These are phyloP conservation scores for Pluvialis apricaria DNA, from an alignment of 2,113 vertebrate genomes.

Conservation along the genomic window DNA sequence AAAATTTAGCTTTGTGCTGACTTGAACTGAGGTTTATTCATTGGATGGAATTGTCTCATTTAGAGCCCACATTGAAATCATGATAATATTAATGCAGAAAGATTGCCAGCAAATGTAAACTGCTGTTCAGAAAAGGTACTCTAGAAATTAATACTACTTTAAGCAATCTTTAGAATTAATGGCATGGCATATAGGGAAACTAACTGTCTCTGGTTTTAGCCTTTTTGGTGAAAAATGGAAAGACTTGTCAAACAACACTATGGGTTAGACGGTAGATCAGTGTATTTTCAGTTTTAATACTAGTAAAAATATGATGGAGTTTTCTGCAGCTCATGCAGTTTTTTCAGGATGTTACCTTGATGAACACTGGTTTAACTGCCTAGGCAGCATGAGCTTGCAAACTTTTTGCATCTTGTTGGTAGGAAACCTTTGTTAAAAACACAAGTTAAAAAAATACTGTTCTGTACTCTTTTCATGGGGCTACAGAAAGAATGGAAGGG, in stretches of 20 bases:
- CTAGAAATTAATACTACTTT: not conserved
- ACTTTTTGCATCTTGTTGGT: not conserved
- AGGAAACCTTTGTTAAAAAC: not conserved
- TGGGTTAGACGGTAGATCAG: not conserved
- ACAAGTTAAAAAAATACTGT: not conserved
- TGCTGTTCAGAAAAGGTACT: not conserved
- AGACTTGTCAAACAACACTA: not conserved
- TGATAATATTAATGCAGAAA: not conserved
- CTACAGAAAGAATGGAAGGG: not conserved
- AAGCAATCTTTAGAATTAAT: not conserved
- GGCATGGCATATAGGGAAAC: not conserved
- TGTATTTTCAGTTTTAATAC: not conserved
- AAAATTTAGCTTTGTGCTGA: not conserved
- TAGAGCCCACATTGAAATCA: not conserved
- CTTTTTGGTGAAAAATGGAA: not conserved
- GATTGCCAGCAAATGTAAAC: not conserved
- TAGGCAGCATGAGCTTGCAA: not conserved
- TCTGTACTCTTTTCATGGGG: not conserved
- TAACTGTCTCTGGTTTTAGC: not conserved
- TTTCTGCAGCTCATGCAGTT: not conserved
- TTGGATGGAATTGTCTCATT: not conserved
- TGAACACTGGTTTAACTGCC: not conserved
- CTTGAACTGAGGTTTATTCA: not conserved
- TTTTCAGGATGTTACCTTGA: not conserved
- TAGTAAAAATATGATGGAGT: not conserved